Evolutionary conservation across 2,797 vertebrate genomes (phyloP), one percentile per base, ranked within the genome.

Genomic region (Acrossocheilus fasciatus): DNA sequence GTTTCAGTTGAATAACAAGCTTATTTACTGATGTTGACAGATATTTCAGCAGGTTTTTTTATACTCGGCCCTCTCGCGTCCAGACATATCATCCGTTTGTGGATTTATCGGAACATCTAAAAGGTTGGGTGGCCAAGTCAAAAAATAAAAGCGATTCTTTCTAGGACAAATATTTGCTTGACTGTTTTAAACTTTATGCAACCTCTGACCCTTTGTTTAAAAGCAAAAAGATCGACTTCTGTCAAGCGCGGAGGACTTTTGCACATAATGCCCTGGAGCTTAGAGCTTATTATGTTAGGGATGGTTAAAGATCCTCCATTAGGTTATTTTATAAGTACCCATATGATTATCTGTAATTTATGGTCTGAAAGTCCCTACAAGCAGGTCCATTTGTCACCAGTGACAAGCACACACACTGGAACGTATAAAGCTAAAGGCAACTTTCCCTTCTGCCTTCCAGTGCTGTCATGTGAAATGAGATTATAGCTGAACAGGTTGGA

Each of bases 261-360:
- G 66, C 74, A 81, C 12, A 68, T 36, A 72, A 82, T 82, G 66
- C 69, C 81, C 83, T 82, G 84, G 43, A 83, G 83, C 59, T 86
- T 82, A 77, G 43, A 83, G 83, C 59, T 86, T 82, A 77, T 59
- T 79, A 85, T 85, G 70, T 68, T 77, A 75, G 47, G 85, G 72
- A 91, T 87, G 85, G 77, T 89, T 82, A 87, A 81, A 85, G 80
- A 68, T 50, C 90, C 86, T 89, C 83, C 86, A 90, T 89, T 89
- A 91, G 86, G 87, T 90, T 88, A 88, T 81, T 84, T 86, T 89
- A 79, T 87, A 88, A 91, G 87, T 84, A 83, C 84, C 88, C 70
- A 78, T 88, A 87, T 91, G 81, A 91, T 90, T 88, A 84, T 90
- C 83, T 88, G 86, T 90, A 90, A 92, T 89, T 91, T 86, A 90